A percentile compares a stretch with the other conserved stretches of the same genome.
Conservation (phyloP, 1,140 invertebrate genomes). For the Eurytemora carolleeae region DNA sequence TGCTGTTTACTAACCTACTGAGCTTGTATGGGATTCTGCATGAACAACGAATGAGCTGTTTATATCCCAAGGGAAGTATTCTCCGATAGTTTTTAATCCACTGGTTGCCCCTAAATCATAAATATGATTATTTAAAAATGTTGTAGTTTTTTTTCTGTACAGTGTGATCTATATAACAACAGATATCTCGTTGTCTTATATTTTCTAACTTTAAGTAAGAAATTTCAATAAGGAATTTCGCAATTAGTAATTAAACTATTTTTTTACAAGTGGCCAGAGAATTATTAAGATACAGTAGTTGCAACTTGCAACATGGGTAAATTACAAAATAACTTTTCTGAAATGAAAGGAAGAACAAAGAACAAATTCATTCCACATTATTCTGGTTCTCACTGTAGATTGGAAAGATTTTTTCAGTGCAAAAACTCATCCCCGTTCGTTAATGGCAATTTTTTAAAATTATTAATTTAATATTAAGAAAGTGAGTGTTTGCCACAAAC, state of each 20-base stretch:
- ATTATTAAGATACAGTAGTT: too few species aligned
- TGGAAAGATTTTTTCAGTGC: too few species aligned
- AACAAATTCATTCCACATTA: too few species aligned
- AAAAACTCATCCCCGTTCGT: too few species aligned
- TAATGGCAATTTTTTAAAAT: background rate
- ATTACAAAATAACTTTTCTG: too few species aligned
- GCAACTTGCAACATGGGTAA: too few species aligned
- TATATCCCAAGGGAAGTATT: background rate
- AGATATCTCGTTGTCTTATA: background rate
- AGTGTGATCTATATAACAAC: background rate
- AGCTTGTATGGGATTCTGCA: background rate
- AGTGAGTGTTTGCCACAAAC: background rate
- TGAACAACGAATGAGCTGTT: background rate
- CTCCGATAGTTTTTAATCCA: background rate
- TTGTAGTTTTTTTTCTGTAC: background rate
- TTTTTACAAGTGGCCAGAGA: background rate
- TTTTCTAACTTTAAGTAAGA: background rate
- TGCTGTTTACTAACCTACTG: background rate
- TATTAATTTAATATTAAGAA: background rate
- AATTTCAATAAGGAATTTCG: background rate
- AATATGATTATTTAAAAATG: background rate
- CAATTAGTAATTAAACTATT: background rate
- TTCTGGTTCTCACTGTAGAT: too few species aligned
- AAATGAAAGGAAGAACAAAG: too few species aligned
- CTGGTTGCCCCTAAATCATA: background rate